phyloP scores from a whole-genome alignment of 1,140 invertebrate genomes.

The Neotoxoptera formosana region DNA sequence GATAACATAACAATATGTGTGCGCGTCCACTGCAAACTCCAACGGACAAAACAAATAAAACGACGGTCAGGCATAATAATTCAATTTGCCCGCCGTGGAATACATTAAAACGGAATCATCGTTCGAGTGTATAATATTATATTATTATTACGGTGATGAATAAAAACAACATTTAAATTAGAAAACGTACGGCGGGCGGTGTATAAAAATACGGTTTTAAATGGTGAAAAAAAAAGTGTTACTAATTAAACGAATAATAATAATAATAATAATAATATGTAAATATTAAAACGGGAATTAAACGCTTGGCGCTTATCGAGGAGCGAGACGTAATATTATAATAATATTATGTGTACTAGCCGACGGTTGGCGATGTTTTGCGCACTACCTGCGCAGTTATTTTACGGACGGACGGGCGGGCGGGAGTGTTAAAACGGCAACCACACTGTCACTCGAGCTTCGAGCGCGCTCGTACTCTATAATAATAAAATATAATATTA shows the following conservation, averaged over 20 bases:
- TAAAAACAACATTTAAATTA: conserved; percentile 16
- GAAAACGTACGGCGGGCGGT: not conserved
- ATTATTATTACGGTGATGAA: not conserved
- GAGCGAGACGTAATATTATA: not conserved
- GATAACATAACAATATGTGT: not conserved
- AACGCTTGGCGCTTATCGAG: not conserved
- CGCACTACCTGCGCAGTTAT: not conserved
- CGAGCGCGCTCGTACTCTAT: not conserved
- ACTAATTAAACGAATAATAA: not conserved
- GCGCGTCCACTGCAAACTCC: not conserved
- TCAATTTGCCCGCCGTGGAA: not conserved
- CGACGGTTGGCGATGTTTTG: not conserved
- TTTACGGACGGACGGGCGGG: not conserved
- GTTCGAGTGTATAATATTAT: not conserved
- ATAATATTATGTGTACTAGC: not conserved
- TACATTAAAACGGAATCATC: not conserved
- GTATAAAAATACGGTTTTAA: not conserved
- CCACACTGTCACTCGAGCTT: not conserved
- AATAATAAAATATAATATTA: no score
- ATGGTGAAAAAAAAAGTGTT: not conserved
- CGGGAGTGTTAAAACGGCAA: not conserved
- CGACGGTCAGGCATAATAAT: conserved; percentile 14
- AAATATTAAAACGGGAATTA: not conserved
- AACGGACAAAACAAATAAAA: conserved; percentile 27
- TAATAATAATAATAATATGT: no score